phyloP scores from a whole-genome alignment of 2,113 vertebrate species.

The Otocyon megalotis region DNA sequence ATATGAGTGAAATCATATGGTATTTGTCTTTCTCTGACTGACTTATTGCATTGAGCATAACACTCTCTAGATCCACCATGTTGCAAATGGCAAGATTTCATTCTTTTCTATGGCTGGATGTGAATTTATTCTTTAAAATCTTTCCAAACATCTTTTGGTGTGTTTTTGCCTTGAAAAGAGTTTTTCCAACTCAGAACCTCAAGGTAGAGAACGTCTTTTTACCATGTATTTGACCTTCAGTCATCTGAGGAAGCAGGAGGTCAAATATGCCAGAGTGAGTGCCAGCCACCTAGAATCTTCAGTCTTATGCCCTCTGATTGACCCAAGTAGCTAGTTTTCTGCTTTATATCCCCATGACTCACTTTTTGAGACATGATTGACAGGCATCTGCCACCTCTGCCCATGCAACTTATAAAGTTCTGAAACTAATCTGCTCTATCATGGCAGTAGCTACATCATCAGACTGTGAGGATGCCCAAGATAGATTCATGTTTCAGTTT shows the following conservation, averaged over 20 bases:
- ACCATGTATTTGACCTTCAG: neutral
- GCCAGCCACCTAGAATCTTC: neutral
- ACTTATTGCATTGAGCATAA: neutral
- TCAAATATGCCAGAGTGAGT: neutral
- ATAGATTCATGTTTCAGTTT: conserved; percentile 93
- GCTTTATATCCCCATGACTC: neutral
- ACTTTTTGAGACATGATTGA: neutral
- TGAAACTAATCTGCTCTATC: conserved; percentile 92
- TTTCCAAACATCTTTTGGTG: neutral
- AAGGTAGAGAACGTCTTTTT: neutral
- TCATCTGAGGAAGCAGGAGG: neutral
- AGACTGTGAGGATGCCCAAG: conserved; percentile 87
- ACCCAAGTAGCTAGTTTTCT: neutral
- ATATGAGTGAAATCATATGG: neutral
- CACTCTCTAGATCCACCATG: neutral
- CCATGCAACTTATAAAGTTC: conserved; percentile 88
- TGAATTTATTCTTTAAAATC: conserved; percentile 1
- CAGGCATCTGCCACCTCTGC: conserved; percentile 72
- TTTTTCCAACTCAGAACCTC: conserved; percentile 31
- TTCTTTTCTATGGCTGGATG: neutral
- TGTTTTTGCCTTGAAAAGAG: conserved; percentile 41
- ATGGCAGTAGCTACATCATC: conserved; percentile 89
- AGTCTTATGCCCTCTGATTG: neutral
- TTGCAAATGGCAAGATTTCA: neutral
- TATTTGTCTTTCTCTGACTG: neutral